Percentiles rank a stretch among this genome's conserved stretches.
These are phyloP conservation scores for Schizaphis graminum DNA, from an alignment of 2,888 invertebrate genomes.

Conservation along the genomic window DNA sequence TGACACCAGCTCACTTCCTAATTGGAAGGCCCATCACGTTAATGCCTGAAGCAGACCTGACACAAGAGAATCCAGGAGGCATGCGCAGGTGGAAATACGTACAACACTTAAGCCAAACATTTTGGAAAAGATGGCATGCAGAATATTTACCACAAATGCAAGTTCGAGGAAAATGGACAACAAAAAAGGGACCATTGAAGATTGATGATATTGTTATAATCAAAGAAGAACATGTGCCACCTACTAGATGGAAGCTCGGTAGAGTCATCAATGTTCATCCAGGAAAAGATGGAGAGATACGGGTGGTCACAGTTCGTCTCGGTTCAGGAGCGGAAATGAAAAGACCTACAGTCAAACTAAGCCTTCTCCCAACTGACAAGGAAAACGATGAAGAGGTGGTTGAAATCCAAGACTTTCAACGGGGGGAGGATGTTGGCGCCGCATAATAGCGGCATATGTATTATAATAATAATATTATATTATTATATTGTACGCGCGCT, in stretches of 20 bases:
- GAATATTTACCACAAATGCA: conserved; percentile 68
- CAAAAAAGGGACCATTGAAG: neutral
- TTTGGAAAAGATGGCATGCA: conserved; percentile 68
- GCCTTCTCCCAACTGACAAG: neutral
- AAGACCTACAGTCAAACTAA: neutral
- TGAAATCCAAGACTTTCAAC: too few species aligned
- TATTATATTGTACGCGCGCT: too few species aligned
- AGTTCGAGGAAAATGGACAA: conserved; percentile 64
- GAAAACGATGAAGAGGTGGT: too few species aligned
- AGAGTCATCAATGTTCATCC: conserved; percentile 68
- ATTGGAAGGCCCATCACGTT: neutral
- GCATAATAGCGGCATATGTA: too few species aligned
- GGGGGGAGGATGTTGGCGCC: too few species aligned
- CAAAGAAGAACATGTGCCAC: conserved; percentile 68
- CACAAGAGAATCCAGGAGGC: neutral
- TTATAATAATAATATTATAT: too few species aligned
- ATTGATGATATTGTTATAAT: conserved; percentile 67
- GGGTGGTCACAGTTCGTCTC: conserved; percentile 68
- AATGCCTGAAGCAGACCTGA: neutral
- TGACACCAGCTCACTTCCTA: neutral
- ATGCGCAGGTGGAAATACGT: conserved; percentile 66
- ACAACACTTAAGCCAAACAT: conserved; percentile 66
- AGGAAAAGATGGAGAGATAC: conserved; percentile 68
- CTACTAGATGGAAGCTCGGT: conserved; percentile 69
- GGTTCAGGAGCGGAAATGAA: neutral